Evolutionary conservation across 2,797 vertebrate genomes (phyloP), one percentile per base, ranked within the genome.

Genomic region (Myotis vivesi): DNA sequence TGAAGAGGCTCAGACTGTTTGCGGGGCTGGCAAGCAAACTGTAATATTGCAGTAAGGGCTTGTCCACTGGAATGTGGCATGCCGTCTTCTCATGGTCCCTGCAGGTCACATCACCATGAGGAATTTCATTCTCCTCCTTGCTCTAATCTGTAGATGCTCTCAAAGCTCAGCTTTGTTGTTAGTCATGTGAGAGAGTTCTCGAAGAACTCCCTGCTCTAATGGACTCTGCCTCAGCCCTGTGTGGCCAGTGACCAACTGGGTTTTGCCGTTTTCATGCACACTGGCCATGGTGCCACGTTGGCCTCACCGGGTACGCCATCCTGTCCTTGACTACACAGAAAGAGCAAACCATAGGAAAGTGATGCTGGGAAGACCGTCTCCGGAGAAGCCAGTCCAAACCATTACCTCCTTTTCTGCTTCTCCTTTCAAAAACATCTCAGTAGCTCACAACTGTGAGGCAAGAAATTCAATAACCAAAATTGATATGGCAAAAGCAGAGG

Each of bases 391-490:
- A 23, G 5, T 41, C 55, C 20, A 25, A 30, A 44, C 33, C 3
- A 46, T 22, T 8, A 46, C 13, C 59, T 91, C 38, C 36, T 33
- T 66, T 69, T 57, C 92, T 87, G 38, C 72, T 79, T 57, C 69
- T 84, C 49, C 59, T 95, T 92, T 85, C 44, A 69, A 84, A 94
- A 87, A 69, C 28, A 51, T 25, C 66, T 91, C 77, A 62, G 75
- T 72, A 68, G 19, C 8, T 95, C 49, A 53, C 12, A 81, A 57
- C 77, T 76, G 46, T 8, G 19, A 22, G 33, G 6, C 2, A 17
- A 95, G 68, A 87, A 95, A 77, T n/a, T 4, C 49, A 95, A 94
- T 20, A 71, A 73, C 13, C 46, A 87, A 71, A 66, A 93, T 87
- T 20, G 85, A 85, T 9, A 85, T 8, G 33, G 72, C 28, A 94